Conservation (phyloP, 2,888 invertebrate species). For the Perdita meconis region DNA sequence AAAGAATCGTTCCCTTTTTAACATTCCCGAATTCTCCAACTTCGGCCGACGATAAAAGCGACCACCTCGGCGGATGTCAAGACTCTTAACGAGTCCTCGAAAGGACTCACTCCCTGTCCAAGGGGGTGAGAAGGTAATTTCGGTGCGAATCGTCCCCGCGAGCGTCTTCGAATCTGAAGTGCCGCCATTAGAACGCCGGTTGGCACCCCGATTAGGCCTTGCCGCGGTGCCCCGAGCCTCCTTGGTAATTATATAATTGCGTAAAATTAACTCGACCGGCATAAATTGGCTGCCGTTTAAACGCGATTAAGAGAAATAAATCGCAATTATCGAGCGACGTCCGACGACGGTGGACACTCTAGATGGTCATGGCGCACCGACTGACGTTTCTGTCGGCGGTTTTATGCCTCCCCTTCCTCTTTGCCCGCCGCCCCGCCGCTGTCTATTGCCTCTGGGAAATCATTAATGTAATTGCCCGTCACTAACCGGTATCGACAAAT, state of each 20-base stretch:
- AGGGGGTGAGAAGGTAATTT: slow-evolving; percentile 37
- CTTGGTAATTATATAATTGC: slow-evolving; percentile 82
- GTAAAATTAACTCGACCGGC: slow-evolving; percentile 81
- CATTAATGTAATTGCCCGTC: slow-evolving; percentile 64
- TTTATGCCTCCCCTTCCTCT: slow-evolving; percentile 38
- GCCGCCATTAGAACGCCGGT: slow-evolving; percentile 71
- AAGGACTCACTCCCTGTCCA: background rate
- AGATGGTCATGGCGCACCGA: slow-evolving; percentile 60
- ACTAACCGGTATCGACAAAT: slow-evolving; percentile 59
- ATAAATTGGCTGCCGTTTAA: slow-evolving; percentile 82
- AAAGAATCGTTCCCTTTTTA: no score
- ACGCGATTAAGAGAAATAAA: slow-evolving; percentile 82
- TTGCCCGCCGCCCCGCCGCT: background rate
- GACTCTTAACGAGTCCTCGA: slow-evolving; percentile 15
- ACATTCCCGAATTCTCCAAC: background rate
- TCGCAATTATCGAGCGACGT: slow-evolving; percentile 79
- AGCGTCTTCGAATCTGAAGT: slow-evolving; percentile 73
- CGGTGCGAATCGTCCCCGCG: slow-evolving; percentile 29
- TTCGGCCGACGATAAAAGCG: background rate
- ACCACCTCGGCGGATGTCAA: background rate
- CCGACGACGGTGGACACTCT: slow-evolving; percentile 61
- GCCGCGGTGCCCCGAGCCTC: slow-evolving; percentile 58
- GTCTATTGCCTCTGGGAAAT: slow-evolving; percentile 57
- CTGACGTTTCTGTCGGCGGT: slow-evolving; percentile 49
- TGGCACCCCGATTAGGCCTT: slow-evolving; percentile 73